These are phyloP conservation scores for Myioborus miniatus DNA, from an alignment of 2,797 vertebrate genomes.

Conservation along the genomic window DNA sequence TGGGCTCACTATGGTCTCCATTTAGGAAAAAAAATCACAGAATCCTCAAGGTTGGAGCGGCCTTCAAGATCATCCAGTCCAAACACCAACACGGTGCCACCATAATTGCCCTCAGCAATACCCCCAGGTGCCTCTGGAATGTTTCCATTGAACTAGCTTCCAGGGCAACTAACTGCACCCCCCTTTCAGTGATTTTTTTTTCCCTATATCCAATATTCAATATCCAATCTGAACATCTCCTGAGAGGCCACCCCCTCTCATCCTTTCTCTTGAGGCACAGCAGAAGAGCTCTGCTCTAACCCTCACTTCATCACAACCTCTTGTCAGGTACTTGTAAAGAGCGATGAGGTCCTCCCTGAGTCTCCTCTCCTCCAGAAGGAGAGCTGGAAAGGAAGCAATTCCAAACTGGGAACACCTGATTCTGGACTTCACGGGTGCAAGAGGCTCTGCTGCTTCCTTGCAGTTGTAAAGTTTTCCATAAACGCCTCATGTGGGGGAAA, in stretches of 20 bases:
- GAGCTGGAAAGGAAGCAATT: neutral
- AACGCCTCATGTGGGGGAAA: neutral
- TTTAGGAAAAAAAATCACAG: neutral
- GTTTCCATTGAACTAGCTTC: neutral
- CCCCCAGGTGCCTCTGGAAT: neutral
- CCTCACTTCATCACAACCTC: neutral
- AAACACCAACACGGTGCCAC: neutral
- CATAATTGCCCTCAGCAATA: fast-evolving
- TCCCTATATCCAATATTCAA: neutral
- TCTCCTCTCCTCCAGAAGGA: neutral
- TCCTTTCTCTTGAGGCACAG: neutral
- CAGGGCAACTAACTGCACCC: neutral
- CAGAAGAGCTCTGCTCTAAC: neutral
- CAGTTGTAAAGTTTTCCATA: neutral
- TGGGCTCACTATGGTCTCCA: neutral
- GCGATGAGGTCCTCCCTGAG: fast-evolving
- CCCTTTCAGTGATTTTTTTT: neutral
- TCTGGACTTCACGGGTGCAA: neutral
- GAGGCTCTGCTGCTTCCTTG: neutral
- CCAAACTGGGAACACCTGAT: neutral
- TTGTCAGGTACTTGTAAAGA: neutral
- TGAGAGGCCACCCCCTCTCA: neutral
- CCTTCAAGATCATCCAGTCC: neutral
- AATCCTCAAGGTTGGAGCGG: neutral
- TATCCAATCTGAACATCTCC: neutral